A percentile compares a stretch with the other conserved stretches of the same genome.
Evolutionary conservation across 2,797 vertebrate species (phyloP).

Genomic region (Luscinia luscinia): DNA sequence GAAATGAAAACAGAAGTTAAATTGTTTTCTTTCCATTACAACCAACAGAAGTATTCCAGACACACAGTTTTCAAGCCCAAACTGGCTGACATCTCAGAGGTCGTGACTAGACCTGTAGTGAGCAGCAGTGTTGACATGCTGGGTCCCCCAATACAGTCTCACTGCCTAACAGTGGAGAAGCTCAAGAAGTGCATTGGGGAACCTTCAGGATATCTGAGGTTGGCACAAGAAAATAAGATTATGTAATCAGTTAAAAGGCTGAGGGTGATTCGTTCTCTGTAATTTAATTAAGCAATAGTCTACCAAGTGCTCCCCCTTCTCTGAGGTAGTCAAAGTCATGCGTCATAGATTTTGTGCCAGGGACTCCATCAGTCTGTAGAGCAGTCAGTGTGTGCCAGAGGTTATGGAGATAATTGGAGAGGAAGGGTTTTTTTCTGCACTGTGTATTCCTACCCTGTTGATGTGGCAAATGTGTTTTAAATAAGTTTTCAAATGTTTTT

Average conservation of each 20-base stretch:
- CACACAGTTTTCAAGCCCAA: neutral
- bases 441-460: neutral
- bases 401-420: neutral
- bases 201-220: neutral
- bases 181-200: neutral
- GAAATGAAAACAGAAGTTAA: neutral
- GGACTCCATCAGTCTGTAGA: neutral
- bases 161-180: accelerated
- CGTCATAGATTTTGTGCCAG: neutral
- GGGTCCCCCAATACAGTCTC: accelerated
- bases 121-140: neutral
- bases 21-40: neutral
- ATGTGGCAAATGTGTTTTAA: neutral
- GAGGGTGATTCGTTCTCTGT: neutral
- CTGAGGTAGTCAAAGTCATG: neutral
- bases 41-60: neutral
- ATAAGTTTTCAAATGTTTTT: neutral
- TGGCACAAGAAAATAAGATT: neutral
- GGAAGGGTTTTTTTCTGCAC: neutral
- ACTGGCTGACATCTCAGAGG: neutral
- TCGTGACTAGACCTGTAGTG: no score
- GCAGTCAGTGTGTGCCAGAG: neutral
- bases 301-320: neutral
- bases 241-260: neutral
- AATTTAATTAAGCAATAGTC: neutral